Percentiles rank a stretch among this genome's conserved stretches.
These are phyloP conservation scores for Cephus sareptanus DNA, from an alignment of 2,888 invertebrate genomes.

Conservation along the genomic window DNA sequence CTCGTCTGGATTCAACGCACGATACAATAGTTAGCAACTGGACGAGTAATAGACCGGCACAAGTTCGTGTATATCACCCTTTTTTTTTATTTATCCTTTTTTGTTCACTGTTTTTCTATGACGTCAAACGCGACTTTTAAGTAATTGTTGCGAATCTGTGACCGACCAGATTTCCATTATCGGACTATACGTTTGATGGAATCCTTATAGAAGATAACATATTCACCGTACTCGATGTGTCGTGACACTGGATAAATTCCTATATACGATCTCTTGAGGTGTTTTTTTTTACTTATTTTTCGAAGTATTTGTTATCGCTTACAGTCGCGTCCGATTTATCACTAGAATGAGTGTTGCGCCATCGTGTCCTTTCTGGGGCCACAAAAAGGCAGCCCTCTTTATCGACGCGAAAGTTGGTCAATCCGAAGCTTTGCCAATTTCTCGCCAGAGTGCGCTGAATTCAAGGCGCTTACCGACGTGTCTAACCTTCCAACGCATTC, in stretches of 20 bases:
- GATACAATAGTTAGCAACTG: neutral
- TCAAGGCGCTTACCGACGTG: neutral
- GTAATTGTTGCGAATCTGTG: too few species aligned
- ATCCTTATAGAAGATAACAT: neutral
- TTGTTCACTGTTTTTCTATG: too few species aligned
- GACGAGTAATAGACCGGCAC: neutral
- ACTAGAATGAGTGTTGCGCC: constrained; percentile 11
- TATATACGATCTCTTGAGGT: too few species aligned
- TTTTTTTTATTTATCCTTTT: neutral
- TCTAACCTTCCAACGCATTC: neutral
- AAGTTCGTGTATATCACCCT: neutral
- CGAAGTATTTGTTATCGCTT: constrained; percentile 1
- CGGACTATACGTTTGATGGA: too few species aligned
- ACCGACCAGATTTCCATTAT: neutral
- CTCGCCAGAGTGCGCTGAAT: neutral
- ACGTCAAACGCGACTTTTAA: too few species aligned
- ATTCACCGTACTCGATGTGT: neutral
- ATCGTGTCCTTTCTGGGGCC: constrained; percentile 3
- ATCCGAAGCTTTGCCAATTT: neutral
- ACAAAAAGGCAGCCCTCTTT: neutral
- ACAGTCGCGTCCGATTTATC: constrained; percentile 13
- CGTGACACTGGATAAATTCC: too few species aligned
- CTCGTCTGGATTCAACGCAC: neutral
- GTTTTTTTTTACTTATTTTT: neutral
- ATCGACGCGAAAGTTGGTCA: constrained; percentile 10